Evolutionary conservation across 1,140 invertebrate genomes (phyloP).

Genomic region (Drosophila sproati): DNA sequence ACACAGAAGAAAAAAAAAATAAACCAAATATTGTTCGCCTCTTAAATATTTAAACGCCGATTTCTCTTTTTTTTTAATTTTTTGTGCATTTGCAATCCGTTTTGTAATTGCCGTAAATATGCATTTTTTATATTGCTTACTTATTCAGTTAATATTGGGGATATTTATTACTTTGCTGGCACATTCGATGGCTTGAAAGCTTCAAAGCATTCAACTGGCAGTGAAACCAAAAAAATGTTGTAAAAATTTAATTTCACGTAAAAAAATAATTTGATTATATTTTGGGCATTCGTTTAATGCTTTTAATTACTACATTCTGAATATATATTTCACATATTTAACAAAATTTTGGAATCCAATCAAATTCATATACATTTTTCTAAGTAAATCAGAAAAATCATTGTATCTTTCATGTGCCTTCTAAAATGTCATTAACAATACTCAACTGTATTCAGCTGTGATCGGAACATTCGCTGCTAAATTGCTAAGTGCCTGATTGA

Average conservation of each 20-base stretch:
- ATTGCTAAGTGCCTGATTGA: slow-evolving; percentile 33
- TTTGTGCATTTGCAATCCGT: slow-evolving; percentile 41
- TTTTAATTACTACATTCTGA: no score
- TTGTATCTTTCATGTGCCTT: no score
- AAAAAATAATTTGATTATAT: not conserved
- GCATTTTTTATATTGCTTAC: slow-evolving; percentile 60
- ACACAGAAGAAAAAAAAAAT: slow-evolving; percentile 26
- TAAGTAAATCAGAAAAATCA: no score
- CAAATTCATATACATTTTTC: no score
- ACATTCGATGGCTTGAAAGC: slow-evolving; percentile 1
- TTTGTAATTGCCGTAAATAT: slow-evolving; percentile 74
- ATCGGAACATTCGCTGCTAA: not conserved
- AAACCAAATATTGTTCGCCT: slow-evolving; percentile 3
- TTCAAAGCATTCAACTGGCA: not conserved
- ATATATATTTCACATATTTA: not conserved
- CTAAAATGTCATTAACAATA: not conserved
- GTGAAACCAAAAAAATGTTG: not conserved
- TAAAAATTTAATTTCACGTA: slow-evolving; percentile 9
- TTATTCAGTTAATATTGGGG: slow-evolving; percentile 66
- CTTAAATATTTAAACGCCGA: slow-evolving; percentile 70
- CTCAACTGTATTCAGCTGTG: not conserved
- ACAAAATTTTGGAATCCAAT: no score
- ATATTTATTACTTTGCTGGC: slow-evolving; percentile 48
- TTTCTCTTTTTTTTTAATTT: slow-evolving; percentile 18
- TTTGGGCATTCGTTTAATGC: not conserved